These are phyloP conservation scores for Pangasius macronema DNA, from an alignment of 2,797 vertebrate genomes.

Conservation along the genomic window DNA sequence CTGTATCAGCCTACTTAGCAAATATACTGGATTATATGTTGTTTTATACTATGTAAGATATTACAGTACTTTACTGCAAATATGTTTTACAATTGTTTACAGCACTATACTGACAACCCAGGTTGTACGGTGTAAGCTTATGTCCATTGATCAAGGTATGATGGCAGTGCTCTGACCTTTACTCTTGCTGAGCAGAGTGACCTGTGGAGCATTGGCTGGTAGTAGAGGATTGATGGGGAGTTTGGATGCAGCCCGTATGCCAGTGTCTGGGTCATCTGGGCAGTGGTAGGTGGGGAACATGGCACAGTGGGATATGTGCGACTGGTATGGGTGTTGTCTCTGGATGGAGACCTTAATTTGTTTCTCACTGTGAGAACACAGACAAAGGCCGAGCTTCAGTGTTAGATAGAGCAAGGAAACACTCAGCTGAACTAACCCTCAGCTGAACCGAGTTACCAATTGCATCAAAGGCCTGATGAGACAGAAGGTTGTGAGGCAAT, in stretches of 20 bases:
- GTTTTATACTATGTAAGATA: not conserved
- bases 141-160: not conserved
- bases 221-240: slow-evolving; percentile 65
- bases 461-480: not conserved
- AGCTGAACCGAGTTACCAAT: not conserved
- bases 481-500: not conserved
- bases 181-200: slow-evolving; percentile 72
- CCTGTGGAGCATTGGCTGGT: slow-evolving; percentile 63
- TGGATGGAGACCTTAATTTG: slow-evolving; percentile 64
- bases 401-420: not conserved
- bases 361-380: slow-evolving; percentile 63
- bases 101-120: not conserved
- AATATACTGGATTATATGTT: not conserved
- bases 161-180: slow-evolving; percentile 66
- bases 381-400: not conserved
- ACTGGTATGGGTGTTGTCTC: slow-evolving; percentile 78
- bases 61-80: not conserved
- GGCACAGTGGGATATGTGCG: slow-evolving; percentile 75
- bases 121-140: not conserved
- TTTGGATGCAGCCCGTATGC: slow-evolving; percentile 57
- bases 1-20: not conserved
- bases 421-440: not conserved
- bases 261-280: slow-evolving; percentile 64
- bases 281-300: slow-evolving; percentile 75
- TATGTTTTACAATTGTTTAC: not conserved